Evolutionary conservation across 1,140 invertebrate species (phyloP).

Genomic region (Drosophila baimaii): DNA sequence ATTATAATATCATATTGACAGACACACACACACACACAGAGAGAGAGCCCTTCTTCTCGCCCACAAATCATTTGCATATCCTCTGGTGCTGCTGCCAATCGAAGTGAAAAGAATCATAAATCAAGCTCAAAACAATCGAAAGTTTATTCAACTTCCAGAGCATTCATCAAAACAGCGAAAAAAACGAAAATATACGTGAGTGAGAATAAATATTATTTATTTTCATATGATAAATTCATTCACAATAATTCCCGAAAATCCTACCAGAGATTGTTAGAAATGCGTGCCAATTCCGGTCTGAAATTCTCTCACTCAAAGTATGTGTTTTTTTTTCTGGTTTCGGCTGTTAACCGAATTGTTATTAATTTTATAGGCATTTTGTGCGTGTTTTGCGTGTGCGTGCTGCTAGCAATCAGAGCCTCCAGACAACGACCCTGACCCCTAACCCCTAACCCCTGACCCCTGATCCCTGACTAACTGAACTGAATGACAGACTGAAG

Average conservation of each 20-base stretch:
- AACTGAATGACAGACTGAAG: conserved; percentile 14
- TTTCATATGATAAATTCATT: conserved; percentile 28
- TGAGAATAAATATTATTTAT: conserved; percentile 26
- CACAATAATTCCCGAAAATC: conserved; percentile 25
- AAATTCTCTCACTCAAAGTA: conserved; percentile 23
- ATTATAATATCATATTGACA: conserved; percentile 18
- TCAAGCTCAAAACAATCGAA: conserved; percentile 39
- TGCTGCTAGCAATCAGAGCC: conserved; percentile 22
- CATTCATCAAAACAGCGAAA: conserved; percentile 13
- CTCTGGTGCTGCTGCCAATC: conserved; percentile 13
- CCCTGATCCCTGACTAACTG: conserved; percentile 16
- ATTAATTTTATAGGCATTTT: conserved; percentile 56
- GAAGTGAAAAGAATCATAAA: conserved; percentile 36
- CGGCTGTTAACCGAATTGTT: conserved; percentile 44
- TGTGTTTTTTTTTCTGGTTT: conserved; percentile 4
- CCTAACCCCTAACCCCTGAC: conserved; percentile 9
- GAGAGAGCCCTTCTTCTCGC: neutral
- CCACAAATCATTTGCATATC: conserved; percentile 35
- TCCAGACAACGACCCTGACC: conserved; percentile 26
- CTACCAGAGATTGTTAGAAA: conserved; percentile 4
- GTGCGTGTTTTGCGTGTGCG: conserved; percentile 45
- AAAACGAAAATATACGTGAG: conserved; percentile 3
- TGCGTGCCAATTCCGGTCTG: conserved; percentile 4
- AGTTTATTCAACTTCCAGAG: conserved; percentile 44
- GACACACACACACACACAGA: neutral